These are phyloP conservation scores for Anarsia innoxiella DNA, from an alignment of 2,888 invertebrate genomes.

Conservation along the genomic window DNA sequence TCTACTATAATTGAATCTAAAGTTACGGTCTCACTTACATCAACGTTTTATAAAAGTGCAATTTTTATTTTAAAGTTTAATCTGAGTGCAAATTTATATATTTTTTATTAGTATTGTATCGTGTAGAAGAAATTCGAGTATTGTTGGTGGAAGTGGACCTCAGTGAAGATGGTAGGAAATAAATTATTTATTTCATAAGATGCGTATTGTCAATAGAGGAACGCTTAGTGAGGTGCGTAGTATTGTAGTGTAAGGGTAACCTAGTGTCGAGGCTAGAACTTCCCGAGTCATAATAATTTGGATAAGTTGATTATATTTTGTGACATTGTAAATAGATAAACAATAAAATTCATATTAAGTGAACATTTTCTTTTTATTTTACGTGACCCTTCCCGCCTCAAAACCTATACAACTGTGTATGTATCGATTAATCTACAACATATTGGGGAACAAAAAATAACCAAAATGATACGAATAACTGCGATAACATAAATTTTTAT, in stretches of 20 bases:
- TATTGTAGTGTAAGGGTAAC: slow-evolving; percentile 27
- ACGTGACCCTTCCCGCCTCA: not conserved
- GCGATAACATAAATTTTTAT: slow-evolving; percentile 74
- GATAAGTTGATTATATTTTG: slow-evolving; percentile 37
- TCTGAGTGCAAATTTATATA: no score
- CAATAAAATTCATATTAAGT: slow-evolving; percentile 5
- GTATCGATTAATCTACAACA: no score
- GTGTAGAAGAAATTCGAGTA: no score
- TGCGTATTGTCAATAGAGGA: slow-evolving; percentile 26
- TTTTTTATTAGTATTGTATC: no score
- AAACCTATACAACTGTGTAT: no score
- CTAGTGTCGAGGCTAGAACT: slow-evolving; percentile 30
- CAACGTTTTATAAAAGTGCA: no score
- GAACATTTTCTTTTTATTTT: slow-evolving; percentile 1
- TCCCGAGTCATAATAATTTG: slow-evolving; percentile 46
- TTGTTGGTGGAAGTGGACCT: slow-evolving; percentile 14
- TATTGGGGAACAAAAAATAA: no score
- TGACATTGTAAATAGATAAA: slow-evolving; percentile 51
- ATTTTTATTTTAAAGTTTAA: no score
- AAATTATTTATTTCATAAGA: slow-evolving; percentile 51
- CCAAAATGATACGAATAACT: slow-evolving; percentile 38
- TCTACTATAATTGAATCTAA: slow-evolving; percentile 9
- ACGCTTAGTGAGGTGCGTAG: slow-evolving; percentile 25
- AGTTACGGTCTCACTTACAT: slow-evolving; percentile 7
- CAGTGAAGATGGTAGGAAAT: slow-evolving; percentile 31